These are phyloP conservation scores for Euphonia xanthogaster DNA, from an alignment of 2,797 vertebrate species.

Conservation along the genomic window DNA sequence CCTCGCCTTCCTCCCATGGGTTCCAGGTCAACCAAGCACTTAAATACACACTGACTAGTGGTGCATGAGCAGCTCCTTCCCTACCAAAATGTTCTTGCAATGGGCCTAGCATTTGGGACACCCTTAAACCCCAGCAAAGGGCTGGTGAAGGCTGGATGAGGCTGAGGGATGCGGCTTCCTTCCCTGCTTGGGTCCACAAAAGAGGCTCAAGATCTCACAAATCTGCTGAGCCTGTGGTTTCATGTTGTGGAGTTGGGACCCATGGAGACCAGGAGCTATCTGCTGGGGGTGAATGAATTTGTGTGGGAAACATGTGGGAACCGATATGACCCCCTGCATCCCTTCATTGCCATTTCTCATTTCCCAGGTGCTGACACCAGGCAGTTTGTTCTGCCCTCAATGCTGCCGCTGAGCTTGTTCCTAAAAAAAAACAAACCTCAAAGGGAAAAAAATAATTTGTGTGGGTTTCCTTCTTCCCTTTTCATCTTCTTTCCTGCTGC, in stretches of 20 bases:
- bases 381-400: background rate
- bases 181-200: background rate
- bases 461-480: background rate
- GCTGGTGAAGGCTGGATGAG: background rate
- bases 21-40: background rate
- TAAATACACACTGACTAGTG: background rate
- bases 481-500: slow-evolving; percentile 50
- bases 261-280: background rate
- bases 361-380: background rate
- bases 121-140: background rate
- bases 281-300: background rate
- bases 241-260: accelerated
- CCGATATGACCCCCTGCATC: background rate
- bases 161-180: accelerated
- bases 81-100: background rate
- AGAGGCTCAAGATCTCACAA: accelerated
- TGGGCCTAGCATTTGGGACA: background rate
- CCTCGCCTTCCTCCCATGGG: background rate
- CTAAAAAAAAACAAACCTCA: background rate
- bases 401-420: background rate
- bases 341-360: background rate
- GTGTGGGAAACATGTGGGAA: background rate
- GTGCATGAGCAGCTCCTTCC: background rate
- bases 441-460: background rate
- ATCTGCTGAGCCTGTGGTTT: background rate